phyloP scores from a whole-genome alignment of 1,140 invertebrate genomes.

The Lordiphosa collinella region DNA sequence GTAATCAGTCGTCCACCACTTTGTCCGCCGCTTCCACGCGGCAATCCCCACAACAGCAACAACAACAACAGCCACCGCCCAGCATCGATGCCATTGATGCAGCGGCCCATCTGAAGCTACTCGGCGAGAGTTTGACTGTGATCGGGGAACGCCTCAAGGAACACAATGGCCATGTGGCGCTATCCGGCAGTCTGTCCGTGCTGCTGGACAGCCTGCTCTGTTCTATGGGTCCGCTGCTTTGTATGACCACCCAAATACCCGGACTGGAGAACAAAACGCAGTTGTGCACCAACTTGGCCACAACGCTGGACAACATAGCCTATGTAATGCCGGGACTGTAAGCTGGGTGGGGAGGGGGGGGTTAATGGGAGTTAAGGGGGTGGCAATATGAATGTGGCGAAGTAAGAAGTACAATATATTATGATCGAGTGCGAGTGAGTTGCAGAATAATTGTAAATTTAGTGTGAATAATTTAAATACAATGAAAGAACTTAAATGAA shows the following conservation, averaged over 20 bases:
- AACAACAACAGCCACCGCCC: constrained; percentile 45
- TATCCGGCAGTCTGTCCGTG: constrained; percentile 96
- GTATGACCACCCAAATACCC: constrained; percentile 91
- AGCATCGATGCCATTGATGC: constrained; percentile 93
- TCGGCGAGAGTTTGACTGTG: constrained; percentile 95
- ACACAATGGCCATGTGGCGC: constrained; percentile 96
- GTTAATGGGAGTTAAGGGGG: no score
- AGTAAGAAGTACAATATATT: neutral
- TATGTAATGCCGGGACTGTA: constrained; percentile 98
- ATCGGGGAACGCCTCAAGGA: constrained; percentile 96
- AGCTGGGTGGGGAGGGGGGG: constrained; percentile 25
- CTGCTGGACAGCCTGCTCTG: constrained; percentile 96
- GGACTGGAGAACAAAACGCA: constrained; percentile 81
- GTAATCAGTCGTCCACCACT: neutral
- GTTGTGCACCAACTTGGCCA: constrained; percentile 86
- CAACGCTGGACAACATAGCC: constrained; percentile 95
- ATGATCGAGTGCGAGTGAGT: neutral
- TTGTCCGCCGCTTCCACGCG: neutral
- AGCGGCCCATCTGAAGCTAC: constrained; percentile 93
- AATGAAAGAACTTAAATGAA: neutral
- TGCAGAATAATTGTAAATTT: constrained; percentile 1
- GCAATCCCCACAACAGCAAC: constrained; percentile 3
- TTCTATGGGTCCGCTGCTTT: constrained; percentile 93
- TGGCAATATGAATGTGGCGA: neutral
- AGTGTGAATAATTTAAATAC: constrained; percentile 2